Evolutionary conservation across 2,888 invertebrate genomes (phyloP).

Genomic region (Brachypalpus laphriformis): DNA sequence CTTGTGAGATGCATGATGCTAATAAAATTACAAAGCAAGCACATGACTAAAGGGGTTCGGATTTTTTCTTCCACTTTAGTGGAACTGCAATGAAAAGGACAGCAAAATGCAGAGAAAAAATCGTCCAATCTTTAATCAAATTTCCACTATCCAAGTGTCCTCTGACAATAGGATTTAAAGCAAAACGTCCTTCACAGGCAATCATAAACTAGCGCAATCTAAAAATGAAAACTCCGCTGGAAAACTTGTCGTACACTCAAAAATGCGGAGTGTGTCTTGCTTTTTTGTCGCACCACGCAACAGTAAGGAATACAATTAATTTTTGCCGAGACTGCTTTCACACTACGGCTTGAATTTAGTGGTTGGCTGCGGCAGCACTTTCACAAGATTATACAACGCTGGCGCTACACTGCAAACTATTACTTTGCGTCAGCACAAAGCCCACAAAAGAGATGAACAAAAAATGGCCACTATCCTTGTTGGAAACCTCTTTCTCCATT

Average conservation of each 20-base stretch:
- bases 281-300: slow-evolving; percentile 8
- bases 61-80: too few relatives aligned
- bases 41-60: too few relatives aligned
- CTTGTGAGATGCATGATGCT: background rate
- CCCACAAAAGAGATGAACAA: slow-evolving; percentile 1
- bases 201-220: background rate
- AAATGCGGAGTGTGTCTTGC: background rate
- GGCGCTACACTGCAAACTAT: slow-evolving; percentile 12
- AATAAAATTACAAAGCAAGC: background rate
- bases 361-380: slow-evolving; percentile 48
- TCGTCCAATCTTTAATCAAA: background rate
- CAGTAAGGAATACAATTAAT: slow-evolving; percentile 56
- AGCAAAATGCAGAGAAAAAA: too few relatives aligned
- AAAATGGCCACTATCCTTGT: background rate
- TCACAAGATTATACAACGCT: slow-evolving; percentile 45
- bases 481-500: slow-evolving; percentile 10
- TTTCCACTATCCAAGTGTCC: background rate
- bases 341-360: slow-evolving; percentile 50
- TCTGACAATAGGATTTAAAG: too few relatives aligned
- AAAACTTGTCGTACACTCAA: too few relatives aligned
- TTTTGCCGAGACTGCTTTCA: slow-evolving; percentile 51
- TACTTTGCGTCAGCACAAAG: slow-evolving; percentile 56
- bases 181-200: too few relatives aligned
- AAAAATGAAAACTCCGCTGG: background rate
- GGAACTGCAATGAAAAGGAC: too few relatives aligned